Evolutionary conservation across 2,888 invertebrate genomes (phyloP), one percentile per base, ranked within the genome.

Genomic region (Drosophila borealis): DNA sequence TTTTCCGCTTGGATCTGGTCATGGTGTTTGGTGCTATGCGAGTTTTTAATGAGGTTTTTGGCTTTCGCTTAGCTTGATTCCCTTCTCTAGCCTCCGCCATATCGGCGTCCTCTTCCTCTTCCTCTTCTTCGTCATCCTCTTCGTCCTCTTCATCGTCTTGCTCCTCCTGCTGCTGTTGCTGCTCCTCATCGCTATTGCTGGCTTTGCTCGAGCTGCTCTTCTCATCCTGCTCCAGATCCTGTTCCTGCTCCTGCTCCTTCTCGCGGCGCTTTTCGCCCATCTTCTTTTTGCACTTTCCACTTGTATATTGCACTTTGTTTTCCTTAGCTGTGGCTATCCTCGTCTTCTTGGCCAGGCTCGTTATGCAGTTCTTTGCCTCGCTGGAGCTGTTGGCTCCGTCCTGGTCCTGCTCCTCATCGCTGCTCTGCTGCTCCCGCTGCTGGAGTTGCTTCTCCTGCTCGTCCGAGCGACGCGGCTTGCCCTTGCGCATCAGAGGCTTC

Each of bases 1-100:
- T 86, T 69, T 92, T 92, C 1, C 89, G 85, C 74, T 91, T 92
- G 44, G 89, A 93, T 85, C 91, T 91, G 48, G 91, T 93, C 93
- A 90, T 93, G 74, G 90, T 92, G 82, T 91, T 92, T 68, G 89
- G 77, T 1, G 87, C 80, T 19, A 89, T 77, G 33, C 80, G 84
- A 29, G 62, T 74, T 2, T 70, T 71, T 53, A 29, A 11, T 17
- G 39, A 11, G 3, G 50, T 10, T 42, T 57, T 65, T 11, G 55
- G n/a, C 21, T 57, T 77, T 2, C 49, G 17, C 14, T 51, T 66
- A 11, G 9, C 4, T 19, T 54, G 45, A 37, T 54, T 45, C 1
- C 45, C 44, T 2, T 36, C 11, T 2, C 54, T 44, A 8, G 63
- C 57, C 2, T 69, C 54, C 2, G 69, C 67, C 1, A 54, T 51